Evolutionary conservation across 2,113 vertebrate genomes (phyloP), one percentile per base, ranked within the genome.

Genomic region (Puma concolor): DNA sequence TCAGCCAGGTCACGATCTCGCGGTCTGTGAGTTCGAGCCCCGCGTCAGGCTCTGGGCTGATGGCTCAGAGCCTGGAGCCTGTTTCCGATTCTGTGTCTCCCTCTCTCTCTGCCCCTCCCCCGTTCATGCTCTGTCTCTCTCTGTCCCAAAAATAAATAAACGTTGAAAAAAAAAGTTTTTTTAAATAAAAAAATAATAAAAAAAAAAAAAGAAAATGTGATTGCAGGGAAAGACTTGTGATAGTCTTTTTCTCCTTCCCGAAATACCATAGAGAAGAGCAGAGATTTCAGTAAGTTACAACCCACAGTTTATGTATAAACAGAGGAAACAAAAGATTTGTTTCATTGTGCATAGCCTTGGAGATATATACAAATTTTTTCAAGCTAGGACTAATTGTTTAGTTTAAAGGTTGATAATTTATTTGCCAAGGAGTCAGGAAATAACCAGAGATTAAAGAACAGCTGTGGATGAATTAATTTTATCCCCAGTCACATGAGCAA

Each of bases 391-490:
- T 95, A 87, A 88, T 96, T 90, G 86, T 96, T 96, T 96, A 91
- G 64, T 83, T 95, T 96, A 98, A 97, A 97, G 95, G 50, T 74
- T 98, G 97, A 92, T 94, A 15, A 96, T 97, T 97, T 96, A 88
- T 85, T 76, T 98, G 83, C 71, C 97, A 97, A 96, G 52, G 33
- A 97, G 72, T 95, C 2, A 92, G 88, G 97, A 98, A 98, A 97
- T 93, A 98, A 89, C 87, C 96, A 82, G 94, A 97, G 92, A 97
- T 97, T 96, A 97, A 98, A 98, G 31, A 97, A 79, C 89, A 96
- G 79, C 88, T 52, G 88, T 19, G n/a, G n/a, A 89, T 57, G 84
- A 77, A 96, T 98, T 98, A 97, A 97, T 97, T 97, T 93, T 82
- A 87, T 41, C 94, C 95, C 72, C 5, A 85, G 81, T 81, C 92